Evolutionary conservation across 2,888 invertebrate species (phyloP), one percentile per base, ranked within the genome.

Genomic region (Scaptomyza polygonia): DNA sequence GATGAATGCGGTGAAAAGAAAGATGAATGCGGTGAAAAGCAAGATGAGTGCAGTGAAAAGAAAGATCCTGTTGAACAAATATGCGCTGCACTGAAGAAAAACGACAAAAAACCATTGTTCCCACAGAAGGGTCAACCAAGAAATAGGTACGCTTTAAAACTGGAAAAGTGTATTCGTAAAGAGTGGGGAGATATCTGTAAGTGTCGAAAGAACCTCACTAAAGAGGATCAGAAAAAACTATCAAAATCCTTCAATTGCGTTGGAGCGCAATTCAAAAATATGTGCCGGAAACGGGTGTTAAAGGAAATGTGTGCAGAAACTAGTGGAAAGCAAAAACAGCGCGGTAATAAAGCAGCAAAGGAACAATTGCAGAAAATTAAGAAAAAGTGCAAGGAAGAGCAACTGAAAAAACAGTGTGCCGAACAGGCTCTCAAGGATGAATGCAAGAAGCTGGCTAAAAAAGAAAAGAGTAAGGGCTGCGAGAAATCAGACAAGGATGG

Each of bases 91-190:
- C 36, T 55, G 2, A 11, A 11, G 5, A 14, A 49, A 25, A 25
- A 34, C 0, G 11, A 14, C 21, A 29, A 49, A 11, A 3, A 29
- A 1, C n/a, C 36, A 0, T 2, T 32, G 16, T 32, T 47, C 16
- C 16, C 6, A 2, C 6, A 12, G 9, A 29, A 49, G 6, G 9
- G 5, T 7, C 8, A n/a, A 3, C 9, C 12, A 1, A 57, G 40
- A 34, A 69, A 45, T 39, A 18, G 12, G 0, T 76, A 43, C 27
- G 29, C 42, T 0, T 6, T 39, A 6, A 59, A 64, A 18, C 14
- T 76, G 4, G 58, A 72, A 7, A 45, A 64, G 3, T 72, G 76
- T 6, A 47, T 72, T 9, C 40, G 53, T 8, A 51, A 30, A 1
- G 55, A 72, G 34, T 72, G 76, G 72, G 12, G 18, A 0, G 30